phyloP scores from a whole-genome alignment of 2,797 vertebrate species.

The Hoplostethus mediterraneus region DNA sequence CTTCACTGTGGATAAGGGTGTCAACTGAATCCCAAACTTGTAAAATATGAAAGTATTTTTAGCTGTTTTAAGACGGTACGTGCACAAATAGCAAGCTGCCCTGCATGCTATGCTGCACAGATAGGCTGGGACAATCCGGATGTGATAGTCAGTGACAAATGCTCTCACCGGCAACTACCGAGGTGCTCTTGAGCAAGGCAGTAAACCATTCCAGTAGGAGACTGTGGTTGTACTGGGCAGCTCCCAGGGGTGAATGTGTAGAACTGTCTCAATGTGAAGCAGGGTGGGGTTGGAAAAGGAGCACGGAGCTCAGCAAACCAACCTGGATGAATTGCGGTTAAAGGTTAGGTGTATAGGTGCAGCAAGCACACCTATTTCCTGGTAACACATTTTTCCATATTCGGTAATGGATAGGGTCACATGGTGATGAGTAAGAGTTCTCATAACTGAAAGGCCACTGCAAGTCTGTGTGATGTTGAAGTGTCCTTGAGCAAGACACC shows the following conservation, averaged over 20 bases:
- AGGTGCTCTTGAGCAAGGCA: too few relatives aligned
- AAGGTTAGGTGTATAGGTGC: conserved; percentile 4
- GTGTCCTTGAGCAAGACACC: not conserved
- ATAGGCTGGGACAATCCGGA: too few relatives aligned
- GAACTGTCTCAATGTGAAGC: conserved; percentile 40
- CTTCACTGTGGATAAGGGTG: too few relatives aligned
- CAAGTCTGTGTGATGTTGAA: not conserved
- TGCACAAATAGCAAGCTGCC: too few relatives aligned
- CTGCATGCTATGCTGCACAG: too few relatives aligned
- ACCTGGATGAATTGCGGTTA: conserved; percentile 13
- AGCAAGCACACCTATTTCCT: conserved; percentile 9
- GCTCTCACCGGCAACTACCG: too few relatives aligned
- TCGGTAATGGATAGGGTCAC: conserved; percentile 18
- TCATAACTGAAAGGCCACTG: conserved; percentile 19
- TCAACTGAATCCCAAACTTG: too few relatives aligned
- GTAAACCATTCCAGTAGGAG: too few relatives aligned
- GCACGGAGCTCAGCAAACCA: conserved; percentile 7
- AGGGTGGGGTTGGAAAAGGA: conserved; percentile 26
- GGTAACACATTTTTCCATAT: conserved; percentile 28
- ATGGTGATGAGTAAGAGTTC: conserved; percentile 21
- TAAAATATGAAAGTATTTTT: too few relatives aligned
- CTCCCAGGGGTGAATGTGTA: conserved; percentile 33
- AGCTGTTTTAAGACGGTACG: too few relatives aligned
- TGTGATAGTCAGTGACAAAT: too few relatives aligned
- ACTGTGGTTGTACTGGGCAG: too few relatives aligned